A percentile compares a stretch with the other conserved stretches of the same genome.
phyloP scores from a whole-genome alignment of 2,888 invertebrate species.

The Lottia scabra region DNA sequence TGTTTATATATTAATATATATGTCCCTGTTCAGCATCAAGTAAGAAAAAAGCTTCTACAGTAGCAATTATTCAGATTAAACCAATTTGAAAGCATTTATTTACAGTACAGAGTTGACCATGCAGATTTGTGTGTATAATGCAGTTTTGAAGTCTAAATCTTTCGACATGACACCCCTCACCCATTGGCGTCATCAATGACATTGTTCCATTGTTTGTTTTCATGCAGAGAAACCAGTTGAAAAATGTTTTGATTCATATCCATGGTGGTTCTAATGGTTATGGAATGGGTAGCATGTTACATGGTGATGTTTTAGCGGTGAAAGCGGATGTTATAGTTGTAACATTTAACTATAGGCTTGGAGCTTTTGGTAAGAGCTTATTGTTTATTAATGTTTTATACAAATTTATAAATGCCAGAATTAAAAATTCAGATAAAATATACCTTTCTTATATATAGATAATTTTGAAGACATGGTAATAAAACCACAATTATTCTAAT shows the following conservation, averaged over 20 bases:
- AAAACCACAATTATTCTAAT: too few relatives aligned
- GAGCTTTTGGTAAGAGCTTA: conserved; percentile 36
- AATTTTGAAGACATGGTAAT: not conserved
- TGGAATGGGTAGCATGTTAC: conserved; percentile 51
- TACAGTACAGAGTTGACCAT: too few relatives aligned
- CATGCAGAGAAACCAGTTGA: too few relatives aligned
- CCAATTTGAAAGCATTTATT: too few relatives aligned
- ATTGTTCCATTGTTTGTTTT: not conserved
- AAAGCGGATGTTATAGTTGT: conserved; percentile 42
- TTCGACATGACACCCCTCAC: too few relatives aligned
- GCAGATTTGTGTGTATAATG: too few relatives aligned
- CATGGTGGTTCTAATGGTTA: conserved; percentile 52
- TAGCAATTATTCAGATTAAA: too few relatives aligned
- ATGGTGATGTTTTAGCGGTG: conserved; percentile 45
- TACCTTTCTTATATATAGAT: not conserved
- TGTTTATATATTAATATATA: conserved; percentile 33
- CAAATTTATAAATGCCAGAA: not conserved
- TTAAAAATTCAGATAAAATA: not conserved
- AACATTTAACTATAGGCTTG: conserved; percentile 48
- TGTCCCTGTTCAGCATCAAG: conserved; percentile 11
- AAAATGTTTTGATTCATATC: conserved; percentile 39
- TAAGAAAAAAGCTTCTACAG: too few relatives aligned
- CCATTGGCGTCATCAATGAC: too few relatives aligned
- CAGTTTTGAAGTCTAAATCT: too few relatives aligned
- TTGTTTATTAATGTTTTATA: not conserved